phyloP scores from a whole-genome alignment of 2,888 invertebrate species.

The Argyresthia albistria region DNA sequence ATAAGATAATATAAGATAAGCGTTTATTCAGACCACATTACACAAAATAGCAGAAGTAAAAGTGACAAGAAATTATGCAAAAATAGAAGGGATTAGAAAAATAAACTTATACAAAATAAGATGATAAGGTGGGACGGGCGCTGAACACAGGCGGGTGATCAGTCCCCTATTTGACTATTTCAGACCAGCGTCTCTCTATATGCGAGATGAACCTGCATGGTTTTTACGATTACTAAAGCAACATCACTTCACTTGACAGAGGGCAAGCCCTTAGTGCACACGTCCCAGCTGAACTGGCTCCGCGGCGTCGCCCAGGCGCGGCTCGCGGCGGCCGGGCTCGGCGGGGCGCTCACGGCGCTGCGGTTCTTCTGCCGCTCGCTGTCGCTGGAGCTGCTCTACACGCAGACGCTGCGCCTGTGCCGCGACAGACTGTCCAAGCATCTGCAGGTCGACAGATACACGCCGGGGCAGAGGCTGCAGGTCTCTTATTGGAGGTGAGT shows the following conservation, averaged over 20 bases:
- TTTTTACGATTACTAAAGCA: too few species aligned
- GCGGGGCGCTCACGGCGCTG: constrained; percentile 75
- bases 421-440: constrained; percentile 91
- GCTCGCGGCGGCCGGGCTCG: constrained; percentile 83
- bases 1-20: too few species aligned
- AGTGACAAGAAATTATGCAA: too few species aligned
- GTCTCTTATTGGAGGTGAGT: constrained; percentile 95
- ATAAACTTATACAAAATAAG: too few species aligned
- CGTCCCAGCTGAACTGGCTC: constrained; percentile 92
- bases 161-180: too few species aligned
- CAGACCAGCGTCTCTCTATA: too few species aligned
- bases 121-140: too few species aligned
- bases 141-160: too few species aligned
- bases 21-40: too few species aligned
- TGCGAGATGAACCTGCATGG: too few species aligned
- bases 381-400: constrained; percentile 91
- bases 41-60: too few species aligned
- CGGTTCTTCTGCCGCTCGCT: constrained; percentile 96
- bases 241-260: constrained; percentile 65
- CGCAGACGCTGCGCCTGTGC: constrained; percentile 90
- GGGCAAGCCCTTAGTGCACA: constrained; percentile 96
- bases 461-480: constrained; percentile 88
- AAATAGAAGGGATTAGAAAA: too few species aligned
- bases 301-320: constrained; percentile 95
- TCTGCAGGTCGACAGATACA: constrained; percentile 91